A percentile compares a stretch with the other conserved stretches of the same genome.
phyloP scores from a whole-genome alignment of 2,113 vertebrate species.

The Podarcis muralis region DNA sequence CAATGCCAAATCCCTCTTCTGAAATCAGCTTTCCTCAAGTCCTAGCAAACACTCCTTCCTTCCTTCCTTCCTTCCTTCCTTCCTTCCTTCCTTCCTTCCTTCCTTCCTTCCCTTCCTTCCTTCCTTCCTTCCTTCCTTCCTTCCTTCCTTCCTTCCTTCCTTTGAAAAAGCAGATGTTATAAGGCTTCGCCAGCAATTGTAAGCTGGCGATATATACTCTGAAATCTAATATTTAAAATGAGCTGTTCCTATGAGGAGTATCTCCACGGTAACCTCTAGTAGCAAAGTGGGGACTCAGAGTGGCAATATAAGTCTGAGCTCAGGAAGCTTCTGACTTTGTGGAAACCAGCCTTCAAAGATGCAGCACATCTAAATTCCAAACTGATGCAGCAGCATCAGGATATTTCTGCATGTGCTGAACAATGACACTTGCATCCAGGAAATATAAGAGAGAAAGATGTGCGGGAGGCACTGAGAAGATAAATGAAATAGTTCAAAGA shows the following conservation, averaged over 20 bases:
- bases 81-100: too few species aligned
- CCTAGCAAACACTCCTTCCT: fast-evolving
- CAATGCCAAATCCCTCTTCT: constrained; percentile 62
- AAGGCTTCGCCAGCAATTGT: constrained; percentile 73
- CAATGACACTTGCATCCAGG: constrained; percentile 62
- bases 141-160: not conserved
- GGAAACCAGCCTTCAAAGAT: constrained; percentile 75
- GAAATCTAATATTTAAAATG: constrained; percentile 76
- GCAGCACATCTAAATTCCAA: constrained; percentile 67
- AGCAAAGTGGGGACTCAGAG: constrained; percentile 65
- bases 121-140: constrained; percentile 9
- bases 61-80: too few species aligned
- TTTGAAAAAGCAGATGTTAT: constrained; percentile 76
- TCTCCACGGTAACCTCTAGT: constrained; percentile 76
- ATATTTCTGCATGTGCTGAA: not conserved
- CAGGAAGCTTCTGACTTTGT: constrained; percentile 71
- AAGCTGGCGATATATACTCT: constrained; percentile 74
- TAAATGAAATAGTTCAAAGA: not conserved
- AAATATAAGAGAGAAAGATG: not conserved
- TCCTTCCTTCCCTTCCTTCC: too few species aligned
- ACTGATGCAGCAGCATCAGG: constrained; percentile 12
- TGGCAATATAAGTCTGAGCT: constrained; percentile 65
- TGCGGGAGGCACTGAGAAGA: constrained; percentile 8
- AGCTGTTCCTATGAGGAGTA: constrained; percentile 71
- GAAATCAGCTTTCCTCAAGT: constrained; percentile 65